These are phyloP conservation scores for Donacobius atricapilla DNA, from an alignment of 2,113 vertebrate species.

Conservation along the genomic window DNA sequence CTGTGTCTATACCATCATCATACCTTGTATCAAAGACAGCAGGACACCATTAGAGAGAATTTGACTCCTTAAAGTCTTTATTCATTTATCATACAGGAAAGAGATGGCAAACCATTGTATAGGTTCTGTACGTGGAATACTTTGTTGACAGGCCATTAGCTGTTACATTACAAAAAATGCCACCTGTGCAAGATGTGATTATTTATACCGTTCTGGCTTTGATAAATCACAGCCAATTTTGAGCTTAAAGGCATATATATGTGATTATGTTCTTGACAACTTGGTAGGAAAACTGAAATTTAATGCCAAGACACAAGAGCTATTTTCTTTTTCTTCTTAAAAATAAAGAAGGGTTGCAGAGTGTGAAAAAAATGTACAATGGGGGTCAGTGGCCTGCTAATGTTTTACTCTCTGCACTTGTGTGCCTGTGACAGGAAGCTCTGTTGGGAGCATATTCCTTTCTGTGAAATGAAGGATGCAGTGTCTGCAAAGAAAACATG, in stretches of 20 bases:
- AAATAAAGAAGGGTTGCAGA: neutral
- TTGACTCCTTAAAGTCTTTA: neutral
- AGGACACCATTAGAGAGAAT: neutral
- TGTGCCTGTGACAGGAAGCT: neutral
- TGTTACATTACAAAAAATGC: neutral
- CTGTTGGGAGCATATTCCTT: neutral
- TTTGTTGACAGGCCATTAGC: neutral
- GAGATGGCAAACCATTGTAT: neutral
- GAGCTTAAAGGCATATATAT: neutral
- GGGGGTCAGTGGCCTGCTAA: neutral
- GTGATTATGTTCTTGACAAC: neutral
- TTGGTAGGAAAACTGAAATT: neutral
- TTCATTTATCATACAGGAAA: neutral
- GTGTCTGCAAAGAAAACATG: neutral
- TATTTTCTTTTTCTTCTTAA: neutral
- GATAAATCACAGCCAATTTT: neutral
- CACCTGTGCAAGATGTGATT: neutral
- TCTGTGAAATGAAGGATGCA: neutral
- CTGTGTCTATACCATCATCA: neutral
- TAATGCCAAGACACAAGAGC: neutral
- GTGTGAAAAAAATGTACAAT: neutral
- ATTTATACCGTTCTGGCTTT: conserved; percentile 18
- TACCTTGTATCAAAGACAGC: neutral
- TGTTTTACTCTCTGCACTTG: neutral
- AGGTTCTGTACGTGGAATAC: neutral